A percentile compares a stretch with the other conserved stretches of the same genome.
phyloP scores from a whole-genome alignment of 37 sponge, comb jelly and placozoan genomes.

The Tethya wilhelma region DNA sequence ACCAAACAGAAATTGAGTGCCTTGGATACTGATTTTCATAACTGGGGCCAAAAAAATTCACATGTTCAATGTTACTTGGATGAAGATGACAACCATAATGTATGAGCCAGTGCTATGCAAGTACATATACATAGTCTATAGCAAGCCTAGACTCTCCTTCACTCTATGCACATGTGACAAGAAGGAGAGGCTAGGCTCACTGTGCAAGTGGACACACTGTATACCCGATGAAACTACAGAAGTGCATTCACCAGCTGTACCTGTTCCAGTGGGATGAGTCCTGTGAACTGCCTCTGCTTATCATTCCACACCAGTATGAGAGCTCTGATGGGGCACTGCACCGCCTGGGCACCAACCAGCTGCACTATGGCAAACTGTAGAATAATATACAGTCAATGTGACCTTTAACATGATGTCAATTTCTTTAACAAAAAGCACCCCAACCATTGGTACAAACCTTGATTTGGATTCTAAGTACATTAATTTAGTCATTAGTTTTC shows the following conservation, averaged over 20 bases:
- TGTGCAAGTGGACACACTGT: background rate
- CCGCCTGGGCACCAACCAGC: conserved; percentile 8
- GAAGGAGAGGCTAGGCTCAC: background rate
- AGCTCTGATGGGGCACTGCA: conserved; percentile 60
- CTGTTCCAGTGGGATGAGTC: conserved; percentile 67
- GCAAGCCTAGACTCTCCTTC: too few species aligned
- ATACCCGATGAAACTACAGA: background rate
- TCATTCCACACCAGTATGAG: conserved; percentile 67
- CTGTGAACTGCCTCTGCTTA: conserved; percentile 62
- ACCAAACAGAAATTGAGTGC: too few species aligned
- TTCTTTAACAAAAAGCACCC: too few species aligned
- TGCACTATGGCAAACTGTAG: conserved; percentile 59
- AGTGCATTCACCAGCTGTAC: too few species aligned
- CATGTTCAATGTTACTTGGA: too few species aligned
- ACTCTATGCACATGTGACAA: background rate
- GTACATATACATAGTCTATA: conserved; percentile 1
- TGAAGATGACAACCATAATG: too few species aligned
- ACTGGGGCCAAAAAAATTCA: too few species aligned
- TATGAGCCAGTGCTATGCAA: background rate
- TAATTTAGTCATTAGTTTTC: too few species aligned
- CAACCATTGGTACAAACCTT: too few species aligned
- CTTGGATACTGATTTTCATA: too few species aligned
- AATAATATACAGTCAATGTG: background rate
- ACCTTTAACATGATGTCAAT: too few species aligned
- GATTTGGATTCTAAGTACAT: too few species aligned